Conservation (phyloP, 2,797 vertebrate genomes). For the Apogon hyalosoma region DNA sequence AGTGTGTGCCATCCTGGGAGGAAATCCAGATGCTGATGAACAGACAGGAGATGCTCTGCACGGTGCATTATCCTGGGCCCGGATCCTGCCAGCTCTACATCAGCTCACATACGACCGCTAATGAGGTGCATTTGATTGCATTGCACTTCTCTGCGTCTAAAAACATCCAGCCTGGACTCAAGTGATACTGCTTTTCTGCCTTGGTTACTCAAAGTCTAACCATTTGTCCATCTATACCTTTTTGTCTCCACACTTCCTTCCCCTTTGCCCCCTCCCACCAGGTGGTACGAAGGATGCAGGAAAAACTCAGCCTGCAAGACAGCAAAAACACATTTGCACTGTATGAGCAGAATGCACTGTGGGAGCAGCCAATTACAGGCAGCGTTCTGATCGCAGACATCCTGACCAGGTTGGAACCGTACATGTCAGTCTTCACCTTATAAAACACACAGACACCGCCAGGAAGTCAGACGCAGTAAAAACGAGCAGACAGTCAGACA, state of each 20-base stretch:
- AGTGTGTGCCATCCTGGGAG: slow-evolving; percentile 93
- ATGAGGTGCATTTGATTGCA: slow-evolving; percentile 86
- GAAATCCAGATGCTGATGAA: slow-evolving; percentile 93
- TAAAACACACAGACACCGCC: slow-evolving; percentile 25
- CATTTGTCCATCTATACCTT: background rate
- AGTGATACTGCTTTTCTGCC: background rate
- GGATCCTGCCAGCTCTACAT: slow-evolving; percentile 90
- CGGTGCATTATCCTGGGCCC: slow-evolving; percentile 90
- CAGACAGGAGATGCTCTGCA: slow-evolving; percentile 90
- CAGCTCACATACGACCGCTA: slow-evolving; percentile 93
- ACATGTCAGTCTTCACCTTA: slow-evolving; percentile 52
- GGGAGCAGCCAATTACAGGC: slow-evolving; percentile 89
- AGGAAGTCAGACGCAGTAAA: slow-evolving; percentile 51
- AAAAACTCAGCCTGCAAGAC: slow-evolving; percentile 89
- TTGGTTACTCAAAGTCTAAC: slow-evolving; percentile 2
- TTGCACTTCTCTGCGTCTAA: slow-evolving; percentile 8
- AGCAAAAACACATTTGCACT: slow-evolving; percentile 93
- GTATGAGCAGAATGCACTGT: slow-evolving; percentile 89
- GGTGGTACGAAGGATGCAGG: slow-evolving; percentile 91
- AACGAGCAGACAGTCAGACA: slow-evolving; percentile 21
- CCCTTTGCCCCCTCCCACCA: slow-evolving; percentile 57
- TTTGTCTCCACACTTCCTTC: background rate
- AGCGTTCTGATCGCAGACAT: slow-evolving; percentile 90
- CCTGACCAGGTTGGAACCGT: slow-evolving; percentile 94
- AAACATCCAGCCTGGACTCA: background rate